Evolutionary conservation across 2,888 invertebrate genomes (phyloP), one percentile per base, ranked within the genome.

Genomic region (Archips crataeganus): DNA sequence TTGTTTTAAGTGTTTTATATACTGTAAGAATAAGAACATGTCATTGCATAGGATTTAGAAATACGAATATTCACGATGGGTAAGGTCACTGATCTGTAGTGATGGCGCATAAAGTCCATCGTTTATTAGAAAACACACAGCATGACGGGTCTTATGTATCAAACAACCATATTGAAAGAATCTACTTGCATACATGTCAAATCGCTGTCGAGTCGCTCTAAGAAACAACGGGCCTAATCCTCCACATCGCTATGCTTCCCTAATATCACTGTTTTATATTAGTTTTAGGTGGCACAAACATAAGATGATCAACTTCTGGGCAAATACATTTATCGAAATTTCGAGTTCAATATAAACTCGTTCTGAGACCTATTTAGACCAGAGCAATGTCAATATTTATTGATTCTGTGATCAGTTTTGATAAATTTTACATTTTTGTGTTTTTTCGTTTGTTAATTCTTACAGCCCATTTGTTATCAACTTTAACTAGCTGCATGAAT

Each of bases 231-330:
- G 61, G 71, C 71, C 65, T 36, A 32, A 45, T 47, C 10, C 36
- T 57, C 23, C 54, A 42, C 59, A 49, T 23, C 57, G 47, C 47
- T 45, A 61, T 64, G 73, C 73, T 73, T 47, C 73, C 73, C 68
- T 63, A 47, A 32, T n/a, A 62, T 72, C 74, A 70, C 23, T 61
- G 73, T 65, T 61, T 75, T 54, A 54, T 54, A 11, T 51, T 73
- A 49, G 81, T 79, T 57, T 36, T 60, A 77, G 89, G 89, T 90
- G 93, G 94, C 93, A 89, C 91, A 94, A 94, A 94, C 94, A 94
- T 93, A 92, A 93, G 94, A 94, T 92, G 87, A 81, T 87, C 84
- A 86, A 94, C 93, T 87, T 94, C 91, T 91, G 93, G 93, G 93
- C 94, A 93, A 88, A 79, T 86, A 82, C 77, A 79, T 76, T 76